Conservation (phyloP, 2,113 vertebrate genomes). For the Ranitomeya variabilis region DNA sequence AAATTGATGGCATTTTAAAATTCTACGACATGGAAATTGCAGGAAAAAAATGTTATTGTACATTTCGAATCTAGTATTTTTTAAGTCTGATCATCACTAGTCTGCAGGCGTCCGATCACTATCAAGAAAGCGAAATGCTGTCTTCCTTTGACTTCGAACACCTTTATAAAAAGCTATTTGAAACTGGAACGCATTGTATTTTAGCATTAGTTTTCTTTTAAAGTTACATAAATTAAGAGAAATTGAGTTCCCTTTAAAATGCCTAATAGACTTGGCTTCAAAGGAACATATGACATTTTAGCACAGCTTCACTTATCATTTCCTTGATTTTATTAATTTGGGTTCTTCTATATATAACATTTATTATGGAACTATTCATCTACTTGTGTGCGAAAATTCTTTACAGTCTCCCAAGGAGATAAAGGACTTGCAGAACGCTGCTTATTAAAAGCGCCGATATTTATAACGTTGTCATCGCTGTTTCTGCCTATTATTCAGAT, state of each 20-base stretch:
- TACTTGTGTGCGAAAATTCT: conserved; percentile 39
- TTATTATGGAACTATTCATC: conserved; percentile 46
- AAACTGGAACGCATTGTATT: background rate
- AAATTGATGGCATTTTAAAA: too few relatives aligned
- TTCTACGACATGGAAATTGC: too few relatives aligned
- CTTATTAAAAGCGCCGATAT: conserved; percentile 40
- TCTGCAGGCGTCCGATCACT: background rate
- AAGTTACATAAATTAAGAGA: conserved; percentile 29
- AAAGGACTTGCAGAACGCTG: conserved; percentile 43
- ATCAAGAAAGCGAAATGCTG: background rate
- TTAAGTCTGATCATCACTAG: background rate
- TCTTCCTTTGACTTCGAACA: conserved; percentile 1
- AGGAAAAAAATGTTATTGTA: too few relatives aligned
- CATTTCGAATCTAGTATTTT: background rate
- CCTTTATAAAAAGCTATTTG: background rate
- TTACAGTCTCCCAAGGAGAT: conserved; percentile 51
- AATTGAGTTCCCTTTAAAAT: conserved; percentile 34
- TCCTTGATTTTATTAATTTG: conserved; percentile 45
- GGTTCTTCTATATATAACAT: conserved; percentile 40
- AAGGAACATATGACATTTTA: conserved; percentile 24
- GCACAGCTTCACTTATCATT: conserved; percentile 40
- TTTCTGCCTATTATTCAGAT: conserved; percentile 6
- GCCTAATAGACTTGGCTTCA: conserved; percentile 37
- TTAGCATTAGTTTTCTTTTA: conserved; percentile 20
- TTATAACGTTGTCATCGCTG: conserved; percentile 43